phyloP scores from a whole-genome alignment of 2,888 invertebrate species.

The Machimus rusticus region DNA sequence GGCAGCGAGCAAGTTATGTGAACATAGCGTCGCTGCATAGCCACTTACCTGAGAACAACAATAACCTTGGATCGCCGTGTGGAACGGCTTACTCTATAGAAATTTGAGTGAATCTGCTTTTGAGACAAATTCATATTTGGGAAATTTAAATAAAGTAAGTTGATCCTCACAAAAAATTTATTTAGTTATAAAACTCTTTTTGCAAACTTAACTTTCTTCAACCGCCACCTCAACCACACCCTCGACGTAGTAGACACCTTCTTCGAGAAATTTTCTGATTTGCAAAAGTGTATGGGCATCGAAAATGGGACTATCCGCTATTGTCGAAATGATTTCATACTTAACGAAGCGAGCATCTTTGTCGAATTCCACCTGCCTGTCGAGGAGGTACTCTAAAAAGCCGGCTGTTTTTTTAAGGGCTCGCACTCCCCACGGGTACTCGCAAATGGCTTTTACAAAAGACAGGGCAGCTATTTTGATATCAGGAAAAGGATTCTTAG shows the following conservation, averaged over 20 bases:
- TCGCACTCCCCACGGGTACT: slow-evolving; percentile 82
- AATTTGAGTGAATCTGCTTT: background rate
- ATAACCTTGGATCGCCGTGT: background rate
- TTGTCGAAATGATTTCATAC: slow-evolving; percentile 72
- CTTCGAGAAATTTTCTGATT: slow-evolving; percentile 73
- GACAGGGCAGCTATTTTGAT: slow-evolving; percentile 74
- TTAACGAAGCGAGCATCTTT: slow-evolving; percentile 70
- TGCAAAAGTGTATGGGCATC: slow-evolving; percentile 69
- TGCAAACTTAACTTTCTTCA: slow-evolving; percentile 65
- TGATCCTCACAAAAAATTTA: background rate
- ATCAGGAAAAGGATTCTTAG: slow-evolving; percentile 83
- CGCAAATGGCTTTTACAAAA: slow-evolving; percentile 72
- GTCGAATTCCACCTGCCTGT: slow-evolving; percentile 73
- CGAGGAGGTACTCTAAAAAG: slow-evolving; percentile 78
- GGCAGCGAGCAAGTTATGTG: slow-evolving; percentile 40
- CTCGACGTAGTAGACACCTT: slow-evolving; percentile 82
- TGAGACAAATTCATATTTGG: background rate
- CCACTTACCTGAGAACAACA: background rate
- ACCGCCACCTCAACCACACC: slow-evolving; percentile 76
- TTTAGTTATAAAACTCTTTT: background rate
- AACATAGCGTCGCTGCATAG: background rate
- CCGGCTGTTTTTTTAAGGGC: slow-evolving; percentile 76
- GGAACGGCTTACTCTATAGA: background rate
- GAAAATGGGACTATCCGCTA: slow-evolving; percentile 70
- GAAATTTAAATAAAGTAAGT: background rate